Evolutionary conservation across 2,113 vertebrate genomes (phyloP).

Genomic region (Podocnemis expansa): DNA sequence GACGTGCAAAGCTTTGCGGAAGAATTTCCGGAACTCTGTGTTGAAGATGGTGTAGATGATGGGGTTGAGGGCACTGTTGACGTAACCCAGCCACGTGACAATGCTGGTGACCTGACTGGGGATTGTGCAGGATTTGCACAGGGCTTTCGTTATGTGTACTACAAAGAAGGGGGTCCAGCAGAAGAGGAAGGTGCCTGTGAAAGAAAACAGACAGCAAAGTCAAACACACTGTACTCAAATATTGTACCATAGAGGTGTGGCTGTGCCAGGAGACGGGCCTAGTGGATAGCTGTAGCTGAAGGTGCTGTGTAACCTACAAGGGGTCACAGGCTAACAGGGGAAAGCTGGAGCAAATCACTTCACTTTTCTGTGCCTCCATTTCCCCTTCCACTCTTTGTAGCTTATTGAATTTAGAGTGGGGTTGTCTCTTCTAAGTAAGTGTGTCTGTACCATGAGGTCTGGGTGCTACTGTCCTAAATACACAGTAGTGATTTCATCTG

Average conservation of each 20-base stretch:
- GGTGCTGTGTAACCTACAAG: neutral
- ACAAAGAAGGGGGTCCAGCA: constrained; percentile 98
- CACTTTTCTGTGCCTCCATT: no score
- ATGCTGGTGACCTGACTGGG: constrained; percentile 87
- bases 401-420: no score
- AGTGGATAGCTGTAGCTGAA: no score
- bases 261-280: no score
- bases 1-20: constrained; percentile 84
- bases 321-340: neutral
- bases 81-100: constrained; percentile 96
- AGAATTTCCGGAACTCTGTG: constrained; percentile 90
- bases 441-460: neutral
- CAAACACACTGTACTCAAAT: neutral
- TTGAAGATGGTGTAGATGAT: constrained; percentile 95
- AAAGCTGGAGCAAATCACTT: neutral
- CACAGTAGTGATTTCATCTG: neutral
- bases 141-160: constrained; percentile 88
- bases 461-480: neutral
- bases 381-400: no score
- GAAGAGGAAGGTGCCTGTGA: constrained; percentile 90
- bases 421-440: neutral
- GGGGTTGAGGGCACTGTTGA: constrained; percentile 96
- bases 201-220: neutral
- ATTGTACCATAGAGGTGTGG: neutral
- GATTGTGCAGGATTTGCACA: constrained; percentile 85